These are phyloP conservation scores for Gallinago stenura DNA, from an alignment of 2,797 vertebrate species.

Conservation along the genomic window DNA sequence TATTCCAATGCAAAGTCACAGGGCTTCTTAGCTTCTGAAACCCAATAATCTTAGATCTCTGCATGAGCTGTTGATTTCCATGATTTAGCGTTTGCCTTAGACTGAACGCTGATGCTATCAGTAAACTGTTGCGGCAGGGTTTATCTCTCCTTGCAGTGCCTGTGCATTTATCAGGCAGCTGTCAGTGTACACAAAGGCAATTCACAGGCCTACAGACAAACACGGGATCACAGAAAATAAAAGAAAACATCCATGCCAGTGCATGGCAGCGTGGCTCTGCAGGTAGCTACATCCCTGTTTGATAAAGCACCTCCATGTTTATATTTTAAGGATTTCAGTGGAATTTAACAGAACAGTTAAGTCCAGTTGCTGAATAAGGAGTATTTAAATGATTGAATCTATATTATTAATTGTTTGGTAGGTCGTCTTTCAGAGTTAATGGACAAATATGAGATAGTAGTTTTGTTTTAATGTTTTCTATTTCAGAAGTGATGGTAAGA, in stretches of 20 bases:
- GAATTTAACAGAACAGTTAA: background rate
- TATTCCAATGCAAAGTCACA: background rate
- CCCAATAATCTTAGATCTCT: conserved; percentile 21
- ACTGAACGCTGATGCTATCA: conserved; percentile 48
- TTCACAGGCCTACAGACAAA: conserved; percentile 15
- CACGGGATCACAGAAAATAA: background rate
- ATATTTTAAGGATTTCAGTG: background rate
- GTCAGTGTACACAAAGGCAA: background rate
- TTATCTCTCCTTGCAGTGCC: conserved; percentile 51
- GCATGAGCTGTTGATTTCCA: conserved; percentile 15
- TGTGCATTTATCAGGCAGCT: conserved; percentile 48
- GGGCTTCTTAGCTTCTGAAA: background rate
- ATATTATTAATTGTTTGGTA: background rate
- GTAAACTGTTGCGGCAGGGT: background rate
- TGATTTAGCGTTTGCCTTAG: conserved; percentile 38
- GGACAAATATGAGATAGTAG: background rate
- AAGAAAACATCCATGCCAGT: background rate
- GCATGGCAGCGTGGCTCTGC: background rate
- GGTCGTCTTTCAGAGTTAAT: background rate
- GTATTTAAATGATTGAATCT: background rate
- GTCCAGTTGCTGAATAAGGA: background rate
- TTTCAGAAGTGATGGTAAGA: background rate
- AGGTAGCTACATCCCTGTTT: background rate
- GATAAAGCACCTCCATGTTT: background rate
- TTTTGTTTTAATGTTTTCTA: background rate